phyloP scores from a whole-genome alignment of 2,888 invertebrate species.

The Oscheius sp. region DNA sequence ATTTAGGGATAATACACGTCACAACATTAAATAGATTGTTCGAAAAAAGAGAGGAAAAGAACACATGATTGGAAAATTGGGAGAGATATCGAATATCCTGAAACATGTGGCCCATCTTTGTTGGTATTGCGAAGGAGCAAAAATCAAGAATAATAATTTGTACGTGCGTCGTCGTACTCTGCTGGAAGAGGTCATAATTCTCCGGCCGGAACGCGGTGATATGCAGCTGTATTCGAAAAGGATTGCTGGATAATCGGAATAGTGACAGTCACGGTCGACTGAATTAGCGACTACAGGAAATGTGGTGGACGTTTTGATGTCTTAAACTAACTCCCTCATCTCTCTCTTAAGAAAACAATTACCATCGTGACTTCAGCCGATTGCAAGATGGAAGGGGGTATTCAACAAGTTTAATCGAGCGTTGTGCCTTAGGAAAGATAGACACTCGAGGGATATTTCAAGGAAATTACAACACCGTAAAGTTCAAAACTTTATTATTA shows the following conservation, averaged over 20 bases:
- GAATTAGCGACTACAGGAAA: not conserved
- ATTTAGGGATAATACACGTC: too few relatives aligned
- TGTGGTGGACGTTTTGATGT: not conserved
- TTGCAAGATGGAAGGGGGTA: conserved; percentile 4
- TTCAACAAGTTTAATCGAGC: conserved; percentile 23
- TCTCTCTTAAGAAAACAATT: conserved; percentile 6
- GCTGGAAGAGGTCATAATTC: not conserved
- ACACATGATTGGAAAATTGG: not conserved
- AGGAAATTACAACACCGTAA: not conserved
- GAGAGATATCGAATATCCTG: not conserved
- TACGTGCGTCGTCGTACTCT: too few relatives aligned
- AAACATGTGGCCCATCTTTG: not conserved
- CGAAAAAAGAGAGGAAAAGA: not conserved
- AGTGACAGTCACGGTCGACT: not conserved
- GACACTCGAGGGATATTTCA: not conserved
- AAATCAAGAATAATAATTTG: too few relatives aligned
- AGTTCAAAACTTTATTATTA: conserved; percentile 29
- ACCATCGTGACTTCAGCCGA: not conserved
- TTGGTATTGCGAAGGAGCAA: too few relatives aligned
- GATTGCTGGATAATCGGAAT: not conserved
- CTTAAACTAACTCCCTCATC: too few relatives aligned
- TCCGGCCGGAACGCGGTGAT: not conserved
- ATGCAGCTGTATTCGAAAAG: too few relatives aligned
- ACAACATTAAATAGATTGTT: not conserved
- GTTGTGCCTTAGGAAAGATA: conserved; percentile 1